These are phyloP conservation scores for Spicauda simplicius DNA, from an alignment of 2,888 invertebrate genomes.

Conservation along the genomic window DNA sequence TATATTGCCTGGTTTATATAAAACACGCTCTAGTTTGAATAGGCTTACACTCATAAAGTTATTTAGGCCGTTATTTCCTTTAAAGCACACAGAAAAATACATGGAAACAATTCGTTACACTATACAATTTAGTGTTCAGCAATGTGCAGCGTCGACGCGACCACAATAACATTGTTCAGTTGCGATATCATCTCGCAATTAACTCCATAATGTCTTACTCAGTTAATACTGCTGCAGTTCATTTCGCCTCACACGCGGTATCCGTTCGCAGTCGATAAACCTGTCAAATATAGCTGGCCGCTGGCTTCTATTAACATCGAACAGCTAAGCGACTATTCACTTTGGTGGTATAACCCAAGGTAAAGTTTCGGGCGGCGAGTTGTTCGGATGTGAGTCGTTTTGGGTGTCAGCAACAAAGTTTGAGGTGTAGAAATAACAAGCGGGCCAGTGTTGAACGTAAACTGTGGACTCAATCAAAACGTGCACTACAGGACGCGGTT, in stretches of 20 bases:
- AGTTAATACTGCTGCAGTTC: constrained; percentile 30
- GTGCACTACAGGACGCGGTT: constrained; percentile 28
- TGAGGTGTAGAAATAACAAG: constrained; percentile 64
- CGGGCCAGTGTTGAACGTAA: constrained; percentile 59
- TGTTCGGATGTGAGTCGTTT: constrained; percentile 38
- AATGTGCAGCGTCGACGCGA: neutral
- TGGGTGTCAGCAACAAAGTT: constrained; percentile 43
- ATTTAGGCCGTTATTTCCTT: no score
- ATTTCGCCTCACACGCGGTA: constrained; percentile 42
- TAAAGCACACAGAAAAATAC: no score
- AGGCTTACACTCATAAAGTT: no score
- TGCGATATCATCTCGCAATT: constrained; percentile 35
- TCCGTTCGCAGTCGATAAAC: constrained; percentile 56
- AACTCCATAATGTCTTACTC: constrained; percentile 39
- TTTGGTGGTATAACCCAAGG: constrained; percentile 7
- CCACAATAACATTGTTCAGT: constrained; percentile 19
- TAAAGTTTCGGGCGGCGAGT: constrained; percentile 33
- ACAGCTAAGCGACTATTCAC: constrained; percentile 21
- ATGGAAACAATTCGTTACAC: no score
- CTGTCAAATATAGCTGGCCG: constrained; percentile 56
- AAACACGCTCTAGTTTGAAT: no score
- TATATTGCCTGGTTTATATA: no score
- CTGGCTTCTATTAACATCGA: constrained; percentile 50
- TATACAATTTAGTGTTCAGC: neutral
- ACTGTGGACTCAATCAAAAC: constrained; percentile 64